phyloP scores from a whole-genome alignment of 2,113 vertebrate species.

The Pteronura brasiliensis region DNA sequence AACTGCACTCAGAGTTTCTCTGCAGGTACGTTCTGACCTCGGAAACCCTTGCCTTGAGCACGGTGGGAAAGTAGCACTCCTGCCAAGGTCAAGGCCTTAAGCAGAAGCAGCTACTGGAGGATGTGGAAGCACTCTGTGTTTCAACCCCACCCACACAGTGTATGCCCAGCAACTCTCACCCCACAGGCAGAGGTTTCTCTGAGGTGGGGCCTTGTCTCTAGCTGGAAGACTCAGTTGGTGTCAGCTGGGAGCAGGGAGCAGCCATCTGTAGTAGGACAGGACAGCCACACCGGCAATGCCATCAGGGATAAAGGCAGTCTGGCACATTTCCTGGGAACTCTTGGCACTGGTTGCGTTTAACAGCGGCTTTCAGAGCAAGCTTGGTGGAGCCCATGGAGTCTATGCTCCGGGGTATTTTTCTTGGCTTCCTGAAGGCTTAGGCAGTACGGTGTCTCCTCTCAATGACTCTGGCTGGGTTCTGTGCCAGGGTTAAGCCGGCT shows the following conservation, averaged over 20 bases:
- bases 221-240: background rate
- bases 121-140: background rate
- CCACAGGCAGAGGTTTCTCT: background rate
- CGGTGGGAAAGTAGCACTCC: background rate
- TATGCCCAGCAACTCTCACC: background rate
- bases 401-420: background rate
- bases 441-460: background rate
- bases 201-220: background rate
- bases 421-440: background rate
- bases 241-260: background rate
- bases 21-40: background rate
- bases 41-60: background rate
- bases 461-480: background rate
- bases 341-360: background rate
- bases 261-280: background rate
- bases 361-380: background rate
- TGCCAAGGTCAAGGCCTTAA: background rate
- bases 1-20: background rate
- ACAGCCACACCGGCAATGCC: background rate
- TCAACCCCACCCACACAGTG: rapidly evolving
- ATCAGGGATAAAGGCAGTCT: background rate
- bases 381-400: rapidly evolving
- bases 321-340: background rate
- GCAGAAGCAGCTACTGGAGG: background rate
- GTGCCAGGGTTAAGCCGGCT: background rate